Base-by-base conservation (phyloP, 2,888 invertebrate genomes). In the Orthosia incerta region DNA sequence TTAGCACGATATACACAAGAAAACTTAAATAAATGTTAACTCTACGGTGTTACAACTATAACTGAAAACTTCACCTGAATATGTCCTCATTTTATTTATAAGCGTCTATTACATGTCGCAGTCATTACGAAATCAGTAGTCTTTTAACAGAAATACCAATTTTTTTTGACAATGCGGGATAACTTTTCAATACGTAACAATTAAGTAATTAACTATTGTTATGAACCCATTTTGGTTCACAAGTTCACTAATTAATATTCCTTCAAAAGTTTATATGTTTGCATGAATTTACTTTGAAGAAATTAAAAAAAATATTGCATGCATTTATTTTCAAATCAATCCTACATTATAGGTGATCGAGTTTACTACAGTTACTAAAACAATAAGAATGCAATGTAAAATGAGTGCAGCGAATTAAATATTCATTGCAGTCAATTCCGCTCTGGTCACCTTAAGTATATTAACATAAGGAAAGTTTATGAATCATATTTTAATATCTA, bases 61-160 rank as follows among this genome's bases (percentile, higher is more conserved):
- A 82, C 82, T 82, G 57, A 59, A 16, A 61, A 55, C 26, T 45
- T 46, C 9, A 61, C 57, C 0, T 57, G 12, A 63, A 57, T 18
- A 45, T 55, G 20, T 56, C 39, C 57, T 61, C 70, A 69, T 78
- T 81, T 66, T 81, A 81, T 78, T 74, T 55, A 72, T 48, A 60
- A 15, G 13, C 1, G 16, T n/a, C 5, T 62, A 20, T 61, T 51
- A 59, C 57, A 57, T 69, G 81, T 78, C 4, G 48, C 78, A 66
- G 51, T 31, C 20, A 65, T 11, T 39, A 39, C 26, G 3, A 20
- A 23, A 26, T 45, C 4, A 23, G 3, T 18, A n/a, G 63, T 12
- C 4, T 55, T 76, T 76, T 50, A 16, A 50, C 7, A 9, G 9
- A 20, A 76, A 60, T 7, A 23, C 70, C 2, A 31, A 13, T 45